Base-by-base conservation (phyloP, 2,888 invertebrate genomes). In the Caenorhabditis wallacei region DNA sequence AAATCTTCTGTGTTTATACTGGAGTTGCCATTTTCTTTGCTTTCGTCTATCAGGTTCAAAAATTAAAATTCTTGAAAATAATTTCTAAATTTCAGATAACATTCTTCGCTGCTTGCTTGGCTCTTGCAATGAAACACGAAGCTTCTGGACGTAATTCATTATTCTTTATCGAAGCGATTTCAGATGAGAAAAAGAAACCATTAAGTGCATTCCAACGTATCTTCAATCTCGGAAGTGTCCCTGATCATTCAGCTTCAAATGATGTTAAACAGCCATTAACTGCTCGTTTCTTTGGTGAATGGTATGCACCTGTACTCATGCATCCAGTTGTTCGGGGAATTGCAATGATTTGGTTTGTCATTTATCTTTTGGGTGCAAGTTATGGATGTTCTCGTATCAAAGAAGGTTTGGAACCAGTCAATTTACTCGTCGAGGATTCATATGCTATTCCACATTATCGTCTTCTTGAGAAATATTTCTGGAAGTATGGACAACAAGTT, bases 1-100 rank as follows among this genome's bases (percentile, higher is more conserved):
- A 95, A 92, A 97, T 97, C 90, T 97, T 97, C 93, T 97, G 97
- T 94, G 95, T 96, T 92, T 97, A 97, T 93, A 96, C 97, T 0
- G 84, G 87, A 51, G 87, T 89, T 7, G 91, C 92, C 7, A 87
- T 92, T 61, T 76, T 86, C 43, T 80, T 91, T 66, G 90, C 91
- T 0, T 92, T 92, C 80, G 22, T 92, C 18, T 92, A 89, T 79
- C 92, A 91, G 83, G 89, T 91, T 53, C n/a, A 3, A 30, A 8
- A 30, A 30, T 8, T 3, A 8, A 30, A 30, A 3, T 3, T 30
- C 30, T n/a, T 51, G 20, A 51, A 20, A 51, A 51, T 20, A 30
- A 30, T 8, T 30, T 5, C 8, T n/a, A n/a, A 30, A 30, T 5
- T 30, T 61, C 66, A 90, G 88, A 89, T 91, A 26, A 92, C 92